These are phyloP conservation scores for Crypturellus tataupa DNA, from an alignment of 2,797 vertebrate species.

Conservation along the genomic window DNA sequence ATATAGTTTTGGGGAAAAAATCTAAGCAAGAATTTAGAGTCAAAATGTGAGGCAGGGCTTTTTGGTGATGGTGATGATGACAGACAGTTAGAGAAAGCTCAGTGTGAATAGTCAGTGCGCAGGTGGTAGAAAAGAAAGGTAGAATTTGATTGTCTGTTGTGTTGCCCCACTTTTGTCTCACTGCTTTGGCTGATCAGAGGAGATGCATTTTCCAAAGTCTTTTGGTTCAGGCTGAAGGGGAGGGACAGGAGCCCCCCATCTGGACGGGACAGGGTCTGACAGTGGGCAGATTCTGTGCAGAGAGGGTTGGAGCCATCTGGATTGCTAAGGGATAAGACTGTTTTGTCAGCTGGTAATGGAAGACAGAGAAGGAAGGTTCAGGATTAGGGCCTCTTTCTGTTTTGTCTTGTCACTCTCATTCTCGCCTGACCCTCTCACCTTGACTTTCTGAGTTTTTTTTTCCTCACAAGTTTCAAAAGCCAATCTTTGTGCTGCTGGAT, in stretches of 20 bases:
- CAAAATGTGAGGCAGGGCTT: not conserved
- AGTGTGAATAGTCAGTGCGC: fast-evolving
- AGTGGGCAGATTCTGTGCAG: not conserved
- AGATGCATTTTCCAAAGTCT: not conserved
- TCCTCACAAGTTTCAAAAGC: not conserved
- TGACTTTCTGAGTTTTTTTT: not conserved
- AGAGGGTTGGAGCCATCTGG: not conserved
- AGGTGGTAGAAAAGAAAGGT: not conserved
- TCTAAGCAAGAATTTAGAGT: not conserved
- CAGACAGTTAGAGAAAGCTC: not conserved
- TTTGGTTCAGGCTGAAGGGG: not conserved
- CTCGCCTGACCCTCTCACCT: not conserved
- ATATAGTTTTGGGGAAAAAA: not conserved
- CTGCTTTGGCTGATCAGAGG: not conserved
- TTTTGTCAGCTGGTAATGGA: not conserved
- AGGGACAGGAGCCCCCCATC: not conserved
- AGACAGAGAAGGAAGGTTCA: not conserved
- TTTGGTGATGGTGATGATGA: not conserved
- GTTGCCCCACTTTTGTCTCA: not conserved
- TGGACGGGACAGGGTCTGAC: not conserved
- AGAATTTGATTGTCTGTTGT: not conserved
- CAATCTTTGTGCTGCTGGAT: not conserved
- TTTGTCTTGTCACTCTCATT: not conserved
- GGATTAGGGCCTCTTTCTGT: too few relatives aligned
- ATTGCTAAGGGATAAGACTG: not conserved